Percentiles rank a stretch among this genome's conserved stretches.
These are phyloP conservation scores for Aegithalos caudatus DNA, from an alignment of 2,113 vertebrate species.

Conservation along the genomic window DNA sequence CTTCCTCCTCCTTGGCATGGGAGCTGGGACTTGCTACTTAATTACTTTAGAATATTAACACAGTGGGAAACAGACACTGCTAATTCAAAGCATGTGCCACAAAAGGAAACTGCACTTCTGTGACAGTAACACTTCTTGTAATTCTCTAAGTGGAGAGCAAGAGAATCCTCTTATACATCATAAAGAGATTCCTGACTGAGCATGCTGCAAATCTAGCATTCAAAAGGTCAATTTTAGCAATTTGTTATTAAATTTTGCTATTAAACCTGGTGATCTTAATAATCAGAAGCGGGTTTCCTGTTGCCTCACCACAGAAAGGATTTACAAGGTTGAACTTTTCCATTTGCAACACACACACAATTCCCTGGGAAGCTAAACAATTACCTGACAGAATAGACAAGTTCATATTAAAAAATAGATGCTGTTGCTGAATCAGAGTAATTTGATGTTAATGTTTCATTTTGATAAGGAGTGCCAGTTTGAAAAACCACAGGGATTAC, in stretches of 20 bases:
- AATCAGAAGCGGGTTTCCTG: background rate
- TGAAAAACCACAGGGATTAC: background rate
- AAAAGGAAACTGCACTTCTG: background rate
- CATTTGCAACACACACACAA: background rate
- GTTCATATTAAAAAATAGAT: conserved; percentile 25
- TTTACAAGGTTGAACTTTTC: background rate
- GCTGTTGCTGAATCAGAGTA: conserved; percentile 10
- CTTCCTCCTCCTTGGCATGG: background rate
- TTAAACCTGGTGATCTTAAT: background rate
- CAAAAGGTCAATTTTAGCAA: background rate
- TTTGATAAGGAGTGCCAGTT: background rate
- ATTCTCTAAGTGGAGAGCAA: background rate
- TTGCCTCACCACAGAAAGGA: background rate
- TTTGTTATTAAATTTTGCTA: background rate
- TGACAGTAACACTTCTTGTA: background rate
- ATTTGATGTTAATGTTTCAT: conserved; percentile 8
- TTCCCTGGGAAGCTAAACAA: conserved; percentile 25
- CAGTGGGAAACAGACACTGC: background rate
- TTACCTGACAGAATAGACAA: background rate
- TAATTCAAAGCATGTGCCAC: background rate
- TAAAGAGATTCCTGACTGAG: background rate
- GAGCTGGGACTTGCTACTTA: background rate
- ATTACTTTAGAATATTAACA: background rate
- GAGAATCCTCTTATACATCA: background rate
- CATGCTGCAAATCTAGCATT: background rate